Base-by-base conservation (phyloP, 2,888 invertebrate genomes). In the Caenorhabditis wallacei region DNA sequence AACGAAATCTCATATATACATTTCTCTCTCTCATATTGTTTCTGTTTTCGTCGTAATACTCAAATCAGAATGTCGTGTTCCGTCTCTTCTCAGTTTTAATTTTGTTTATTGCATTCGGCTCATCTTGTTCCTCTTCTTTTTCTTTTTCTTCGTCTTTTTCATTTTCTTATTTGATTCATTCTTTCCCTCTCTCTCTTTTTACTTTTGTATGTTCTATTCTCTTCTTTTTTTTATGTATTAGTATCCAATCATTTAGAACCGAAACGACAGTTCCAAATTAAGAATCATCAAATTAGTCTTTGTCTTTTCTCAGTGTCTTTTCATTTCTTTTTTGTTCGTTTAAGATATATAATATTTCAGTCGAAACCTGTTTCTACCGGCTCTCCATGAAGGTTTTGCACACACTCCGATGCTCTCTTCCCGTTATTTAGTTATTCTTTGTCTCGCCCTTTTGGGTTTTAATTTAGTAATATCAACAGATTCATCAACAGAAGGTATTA, bases 71-170 rank as follows among this genome's bases (percentile, higher is more conserved):
- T 5, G 13, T 54, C 20, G 35, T 69, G 43, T 43, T 69, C 53
- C 40, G 0, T 11, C 54, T 18, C 30, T 20, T 40, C 51, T 40
- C 35, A 54, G 54, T 43, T 76, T 68, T 69, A 76, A 76, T 76
- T 66, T 72, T 68, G 70, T 68, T 71, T 72, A 70, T 80, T 71
- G 64, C 80, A 64, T 72, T 71, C 57, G 61, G 53, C 71, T 72
- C 71, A 71, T 64, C 56, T 56, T 43, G 22, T 59, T 35, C 46
- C 26, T 68, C 35, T 46, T 61, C 13, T 43, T 20, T 46, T 48
- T 56, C 63, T 69, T 61, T 16, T 54, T 20, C 43, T 61, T 68
- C 43, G n/a, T 40, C 16, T 40, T 40, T 54, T 51, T 63, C 18
- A 16, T 22, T 59, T 24, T 18, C 18, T 48, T 64, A 8, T 64